Base-by-base conservation (phyloP, 37 sponge, comb jelly and placozoan genomes). In the Theonella swinhoei region DNA sequence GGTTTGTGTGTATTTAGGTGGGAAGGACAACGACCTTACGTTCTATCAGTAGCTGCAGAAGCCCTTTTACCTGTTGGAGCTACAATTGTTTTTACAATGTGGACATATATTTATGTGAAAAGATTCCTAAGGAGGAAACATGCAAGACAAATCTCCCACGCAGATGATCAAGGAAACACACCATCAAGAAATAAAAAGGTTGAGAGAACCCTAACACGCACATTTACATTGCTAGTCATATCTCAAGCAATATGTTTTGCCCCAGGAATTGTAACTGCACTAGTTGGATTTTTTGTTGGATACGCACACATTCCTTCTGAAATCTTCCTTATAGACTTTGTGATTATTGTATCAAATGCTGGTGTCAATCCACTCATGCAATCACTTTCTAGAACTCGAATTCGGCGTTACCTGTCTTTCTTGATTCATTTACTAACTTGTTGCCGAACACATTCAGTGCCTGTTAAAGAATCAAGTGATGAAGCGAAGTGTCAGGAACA, bases 1-100 rank as follows among this genome's bases (percentile, higher is more conserved):
- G 85, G 85, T 1, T 65, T 66, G 35, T 84, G 85, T 24, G 5
- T 84, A 60, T 84, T 84, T 58, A 26, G 77, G 11, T 84, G 85
- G 85, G 60, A 64, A 30, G 42, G 42, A 0, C 63, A 82, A 34
- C 17, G 43, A 0, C 23, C 33, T 0, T 84, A 76, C 75, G 76
- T 76, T 31, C 34, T 24, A 33, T 43, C 62, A n/a, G 74, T 74
- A 32, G 77, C 75, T 31, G 54, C 34, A 17, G 42, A 54, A 25
- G 8, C 62, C 0, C 35, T 84, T 7, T 66, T 84, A 7, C 77
- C 77, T 28, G 66, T 84, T 39, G 60, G 1, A 19, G 33, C 62
- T 8, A 75, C 62, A 5, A 14, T 43, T 26, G 85, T 84, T 0
- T 76, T 75, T 32, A 74, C 85, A 32, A 17, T 84, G 1, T 64